Evolutionary conservation across 2,113 vertebrate species (phyloP).

Genomic region (Misgurnus mizolepis): DNA sequence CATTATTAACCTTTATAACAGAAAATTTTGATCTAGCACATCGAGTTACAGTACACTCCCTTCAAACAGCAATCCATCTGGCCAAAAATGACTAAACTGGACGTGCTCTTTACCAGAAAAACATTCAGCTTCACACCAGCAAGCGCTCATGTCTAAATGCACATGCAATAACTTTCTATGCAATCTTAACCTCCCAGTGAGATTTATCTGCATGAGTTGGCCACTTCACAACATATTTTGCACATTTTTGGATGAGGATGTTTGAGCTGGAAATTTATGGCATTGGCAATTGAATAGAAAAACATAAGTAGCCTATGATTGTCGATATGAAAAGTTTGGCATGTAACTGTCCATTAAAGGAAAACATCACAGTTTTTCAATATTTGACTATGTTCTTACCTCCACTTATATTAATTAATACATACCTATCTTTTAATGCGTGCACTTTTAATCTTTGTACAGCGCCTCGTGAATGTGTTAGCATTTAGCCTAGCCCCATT

Average conservation of each 20-base stretch:
- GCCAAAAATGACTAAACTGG: conserved; percentile 1
- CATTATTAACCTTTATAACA: conserved; percentile 35
- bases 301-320: conserved; percentile 57
- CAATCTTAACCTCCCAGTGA: conserved; percentile 24
- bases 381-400: too few species aligned
- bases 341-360: conserved; percentile 47
- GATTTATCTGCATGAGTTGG: conserved; percentile 48
- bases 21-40: conserved; percentile 35
- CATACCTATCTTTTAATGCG: too few species aligned
- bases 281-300: conserved; percentile 56
- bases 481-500: too few species aligned
- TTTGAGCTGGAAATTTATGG: conserved; percentile 43
- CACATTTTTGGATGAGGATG: conserved; percentile 34
- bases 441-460: too few species aligned
- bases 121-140: conserved; percentile 28
- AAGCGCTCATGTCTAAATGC: neutral
- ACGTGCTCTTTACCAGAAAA: conserved; percentile 12
- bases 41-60: conserved; percentile 29
- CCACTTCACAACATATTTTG: conserved; percentile 22
- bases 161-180: conserved; percentile 25
- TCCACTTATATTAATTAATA: too few species aligned
- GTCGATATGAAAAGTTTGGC: conserved; percentile 63
- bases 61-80: conserved; percentile 29
- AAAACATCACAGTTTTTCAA: too few species aligned
- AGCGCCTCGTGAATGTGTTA: too few species aligned